Evolutionary conservation across 2,797 vertebrate genomes (phyloP).

Genomic region (Nothura maculosa): DNA sequence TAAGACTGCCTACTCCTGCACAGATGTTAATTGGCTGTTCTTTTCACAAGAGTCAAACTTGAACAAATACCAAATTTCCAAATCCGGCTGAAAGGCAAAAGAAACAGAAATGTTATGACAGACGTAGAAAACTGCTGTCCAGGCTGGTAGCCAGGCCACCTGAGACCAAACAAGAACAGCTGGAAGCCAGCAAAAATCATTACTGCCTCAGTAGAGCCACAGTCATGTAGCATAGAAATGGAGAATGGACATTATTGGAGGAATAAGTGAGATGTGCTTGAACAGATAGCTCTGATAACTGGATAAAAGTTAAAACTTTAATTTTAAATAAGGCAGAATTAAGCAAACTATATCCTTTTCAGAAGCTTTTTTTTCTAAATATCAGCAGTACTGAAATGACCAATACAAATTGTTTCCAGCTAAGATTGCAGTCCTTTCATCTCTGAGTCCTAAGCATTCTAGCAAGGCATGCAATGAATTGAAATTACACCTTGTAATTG

Average conservation of each 20-base stretch:
- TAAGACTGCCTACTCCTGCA: background rate
- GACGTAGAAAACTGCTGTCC: slow-evolving; percentile 48
- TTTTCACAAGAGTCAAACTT: slow-evolving; percentile 45
- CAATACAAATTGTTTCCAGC: slow-evolving; percentile 19
- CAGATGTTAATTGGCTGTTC: slow-evolving; percentile 43
- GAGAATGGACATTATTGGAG: background rate
- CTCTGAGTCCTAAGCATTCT: background rate
- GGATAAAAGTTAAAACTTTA: background rate
- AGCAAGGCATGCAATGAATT: slow-evolving; percentile 5
- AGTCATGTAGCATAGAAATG: slow-evolving; percentile 6
- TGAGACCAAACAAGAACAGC: slow-evolving; percentile 70
- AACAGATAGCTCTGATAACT: background rate
- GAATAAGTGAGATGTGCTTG: background rate
- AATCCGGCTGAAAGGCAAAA: slow-evolving; percentile 62
- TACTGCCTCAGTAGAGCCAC: slow-evolving; percentile 26
- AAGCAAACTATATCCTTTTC: background rate
- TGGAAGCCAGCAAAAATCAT: slow-evolving; percentile 60
- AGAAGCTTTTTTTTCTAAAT: slow-evolving; percentile 20
- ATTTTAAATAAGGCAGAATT: background rate
- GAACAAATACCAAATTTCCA: slow-evolving; percentile 44
- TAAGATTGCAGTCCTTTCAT: slow-evolving; percentile 20
- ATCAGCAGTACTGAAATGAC: slow-evolving; percentile 3
- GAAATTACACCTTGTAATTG: background rate
- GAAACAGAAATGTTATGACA: slow-evolving; percentile 66
- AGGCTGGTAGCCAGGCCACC: slow-evolving; percentile 67